These are phyloP conservation scores for Microtus montanus DNA, from an alignment of 2,113 vertebrate species.

Conservation along the genomic window DNA sequence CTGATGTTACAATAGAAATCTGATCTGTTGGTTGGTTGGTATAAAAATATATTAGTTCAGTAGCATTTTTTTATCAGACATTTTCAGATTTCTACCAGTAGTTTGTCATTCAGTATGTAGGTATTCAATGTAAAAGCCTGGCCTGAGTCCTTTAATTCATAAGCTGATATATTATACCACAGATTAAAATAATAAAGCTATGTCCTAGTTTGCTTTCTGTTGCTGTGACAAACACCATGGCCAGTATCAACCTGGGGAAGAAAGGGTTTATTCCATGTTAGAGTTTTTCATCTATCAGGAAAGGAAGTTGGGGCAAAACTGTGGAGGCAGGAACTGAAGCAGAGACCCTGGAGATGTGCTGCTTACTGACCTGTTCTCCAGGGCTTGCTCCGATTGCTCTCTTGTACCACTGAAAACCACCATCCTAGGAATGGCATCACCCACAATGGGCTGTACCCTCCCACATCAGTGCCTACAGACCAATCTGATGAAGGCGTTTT, in stretches of 20 bases:
- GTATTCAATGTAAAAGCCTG: background rate
- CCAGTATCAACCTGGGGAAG: background rate
- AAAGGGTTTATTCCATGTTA: background rate
- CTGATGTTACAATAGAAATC: background rate
- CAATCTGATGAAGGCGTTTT: background rate
- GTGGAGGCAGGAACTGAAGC: background rate
- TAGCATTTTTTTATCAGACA: background rate
- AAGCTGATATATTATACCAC: background rate
- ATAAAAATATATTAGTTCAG: conserved; percentile 21
- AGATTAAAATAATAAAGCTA: conserved; percentile 31
- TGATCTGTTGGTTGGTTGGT: background rate
- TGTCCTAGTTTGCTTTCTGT: background rate
- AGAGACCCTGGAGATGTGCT: background rate
- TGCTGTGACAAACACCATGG: background rate
- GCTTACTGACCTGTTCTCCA: background rate
- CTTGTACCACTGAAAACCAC: background rate
- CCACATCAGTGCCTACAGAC: background rate
- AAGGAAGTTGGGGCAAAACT: background rate
- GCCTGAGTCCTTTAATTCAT: conserved; percentile 33
- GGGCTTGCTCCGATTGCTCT: background rate
- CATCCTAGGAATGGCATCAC: background rate
- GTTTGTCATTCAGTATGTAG: background rate
- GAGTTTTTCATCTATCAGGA: background rate
- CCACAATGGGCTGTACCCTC: background rate
- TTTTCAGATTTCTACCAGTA: background rate